phyloP scores from a whole-genome alignment of 2,888 invertebrate genomes.

The Noctua comes region DNA sequence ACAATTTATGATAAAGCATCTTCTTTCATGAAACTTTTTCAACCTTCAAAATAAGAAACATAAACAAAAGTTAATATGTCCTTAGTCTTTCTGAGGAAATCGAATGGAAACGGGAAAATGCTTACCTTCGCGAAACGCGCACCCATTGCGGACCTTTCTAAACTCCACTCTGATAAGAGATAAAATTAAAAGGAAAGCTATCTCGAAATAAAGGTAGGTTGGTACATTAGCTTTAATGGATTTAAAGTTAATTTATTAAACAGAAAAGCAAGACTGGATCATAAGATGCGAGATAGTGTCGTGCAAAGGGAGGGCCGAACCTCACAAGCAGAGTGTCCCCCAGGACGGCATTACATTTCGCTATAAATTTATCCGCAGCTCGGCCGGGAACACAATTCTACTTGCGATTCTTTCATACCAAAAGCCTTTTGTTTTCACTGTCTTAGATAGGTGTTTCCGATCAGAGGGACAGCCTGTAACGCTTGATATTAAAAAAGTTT shows the following conservation, averaged over 20 bases:
- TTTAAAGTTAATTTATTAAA: constrained; percentile 74
- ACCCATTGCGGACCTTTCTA: constrained; percentile 27
- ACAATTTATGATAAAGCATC: constrained; percentile 12
- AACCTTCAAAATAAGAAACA: constrained; percentile 14
- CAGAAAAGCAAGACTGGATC: constrained; percentile 70
- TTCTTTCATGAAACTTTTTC: constrained; percentile 8
- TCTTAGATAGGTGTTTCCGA: constrained; percentile 83
- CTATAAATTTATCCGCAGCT: constrained; percentile 82
- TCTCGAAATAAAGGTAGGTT: constrained; percentile 49
- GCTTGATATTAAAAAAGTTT: constrained; percentile 89
- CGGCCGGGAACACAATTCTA: constrained; percentile 77
- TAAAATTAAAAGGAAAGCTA: constrained; percentile 53
- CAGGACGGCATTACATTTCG: constrained; percentile 80
- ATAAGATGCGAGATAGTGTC: constrained; percentile 73
- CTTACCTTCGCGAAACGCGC: constrained; percentile 12
- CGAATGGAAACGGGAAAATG: constrained; percentile 29
- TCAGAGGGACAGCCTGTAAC: constrained; percentile 83
- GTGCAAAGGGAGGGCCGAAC: constrained; percentile 70
- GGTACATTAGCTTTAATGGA: constrained; percentile 61
- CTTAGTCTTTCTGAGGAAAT: constrained; percentile 14
- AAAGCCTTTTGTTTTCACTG: constrained; percentile 83
- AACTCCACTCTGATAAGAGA: constrained; percentile 46
- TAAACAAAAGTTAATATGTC: constrained; percentile 10
- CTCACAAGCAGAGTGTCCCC: constrained; percentile 74
- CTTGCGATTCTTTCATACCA: constrained; percentile 81